Evolutionary conservation across 2,888 invertebrate species (phyloP).

Genomic region (Charanyca ferruginea): DNA sequence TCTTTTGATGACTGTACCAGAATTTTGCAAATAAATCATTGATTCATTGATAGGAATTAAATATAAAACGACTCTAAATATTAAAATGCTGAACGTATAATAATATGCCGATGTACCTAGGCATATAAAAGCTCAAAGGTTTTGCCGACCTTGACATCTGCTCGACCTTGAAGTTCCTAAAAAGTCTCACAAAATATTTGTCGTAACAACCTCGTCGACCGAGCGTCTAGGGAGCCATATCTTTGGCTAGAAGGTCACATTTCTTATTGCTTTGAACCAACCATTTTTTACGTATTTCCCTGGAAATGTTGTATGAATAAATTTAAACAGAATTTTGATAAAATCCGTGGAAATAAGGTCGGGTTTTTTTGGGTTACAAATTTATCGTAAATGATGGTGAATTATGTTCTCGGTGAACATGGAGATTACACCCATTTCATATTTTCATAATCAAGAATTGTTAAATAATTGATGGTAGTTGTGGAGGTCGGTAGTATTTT

Average conservation of each 20-base stretch:
- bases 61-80: not conserved
- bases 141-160: constrained; percentile 14
- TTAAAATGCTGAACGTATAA: not conserved
- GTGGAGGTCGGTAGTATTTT: no score
- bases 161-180: constrained; percentile 45
- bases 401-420: not conserved
- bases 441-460: no score
- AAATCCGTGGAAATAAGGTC: not conserved
- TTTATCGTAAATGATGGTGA: not conserved
- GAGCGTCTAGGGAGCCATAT: constrained; percentile 54
- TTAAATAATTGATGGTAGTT: no score
- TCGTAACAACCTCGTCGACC: constrained; percentile 44
- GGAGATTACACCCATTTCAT: no score
- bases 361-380: not conserved
- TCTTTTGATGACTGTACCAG: no score
- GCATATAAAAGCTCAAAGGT: not conserved
- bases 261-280: constrained; percentile 52
- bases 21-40: no score
- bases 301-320: constrained; percentile 33
- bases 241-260: constrained; percentile 52
- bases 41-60: not conserved
- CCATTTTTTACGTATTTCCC: constrained; percentile 46
- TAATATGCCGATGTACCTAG: constrained; percentile 1
- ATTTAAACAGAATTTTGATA: constrained; percentile 21
- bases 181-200: constrained; percentile 52